phyloP scores from a whole-genome alignment of 1,140 invertebrate species.

The Drosophila guanche region DNA sequence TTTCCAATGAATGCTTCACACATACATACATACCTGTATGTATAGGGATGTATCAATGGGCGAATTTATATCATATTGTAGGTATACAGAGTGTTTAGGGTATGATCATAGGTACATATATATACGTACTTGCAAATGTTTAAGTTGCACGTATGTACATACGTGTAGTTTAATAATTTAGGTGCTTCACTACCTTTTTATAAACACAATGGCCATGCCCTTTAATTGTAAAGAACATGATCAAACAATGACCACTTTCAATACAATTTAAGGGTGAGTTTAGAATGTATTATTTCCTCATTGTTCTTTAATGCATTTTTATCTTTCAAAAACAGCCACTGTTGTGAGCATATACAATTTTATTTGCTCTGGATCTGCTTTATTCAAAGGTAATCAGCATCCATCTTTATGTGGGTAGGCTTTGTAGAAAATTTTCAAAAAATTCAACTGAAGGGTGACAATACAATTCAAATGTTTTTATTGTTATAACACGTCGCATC shows the following conservation, averaged over 20 bases:
- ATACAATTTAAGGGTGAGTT: conserved; percentile 70
- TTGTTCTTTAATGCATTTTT: conserved; percentile 75
- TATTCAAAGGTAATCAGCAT: conserved; percentile 73
- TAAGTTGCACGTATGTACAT: conserved; percentile 1
- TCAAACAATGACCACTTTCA: conserved; percentile 73
- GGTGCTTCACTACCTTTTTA: conserved; percentile 52
- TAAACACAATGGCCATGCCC: conserved; percentile 62
- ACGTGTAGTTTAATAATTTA: conserved; percentile 58
- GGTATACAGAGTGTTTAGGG: background rate
- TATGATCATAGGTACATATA: too few species aligned
- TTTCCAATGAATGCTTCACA: too few species aligned
- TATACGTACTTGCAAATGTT: conserved; percentile 6
- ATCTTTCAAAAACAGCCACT: conserved; percentile 78
- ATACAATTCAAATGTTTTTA: conserved; percentile 78
- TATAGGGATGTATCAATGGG: too few species aligned
- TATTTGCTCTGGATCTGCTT: conserved; percentile 44
- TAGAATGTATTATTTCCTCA: conserved; percentile 72
- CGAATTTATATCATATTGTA: too few species aligned
- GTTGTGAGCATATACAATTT: conserved; percentile 47
- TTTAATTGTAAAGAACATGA: conserved; percentile 64
- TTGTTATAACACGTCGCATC: conserved; percentile 79
- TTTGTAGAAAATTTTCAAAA: conserved; percentile 58
- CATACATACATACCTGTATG: too few species aligned
- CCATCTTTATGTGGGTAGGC: conserved; percentile 67
- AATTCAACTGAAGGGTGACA: conserved; percentile 70